Percentiles rank a stretch among this genome's conserved stretches.
These are phyloP conservation scores for Sinocyclocheilus rhinocerous DNA, from an alignment of 2,113 vertebrate genomes.

Conservation along the genomic window DNA sequence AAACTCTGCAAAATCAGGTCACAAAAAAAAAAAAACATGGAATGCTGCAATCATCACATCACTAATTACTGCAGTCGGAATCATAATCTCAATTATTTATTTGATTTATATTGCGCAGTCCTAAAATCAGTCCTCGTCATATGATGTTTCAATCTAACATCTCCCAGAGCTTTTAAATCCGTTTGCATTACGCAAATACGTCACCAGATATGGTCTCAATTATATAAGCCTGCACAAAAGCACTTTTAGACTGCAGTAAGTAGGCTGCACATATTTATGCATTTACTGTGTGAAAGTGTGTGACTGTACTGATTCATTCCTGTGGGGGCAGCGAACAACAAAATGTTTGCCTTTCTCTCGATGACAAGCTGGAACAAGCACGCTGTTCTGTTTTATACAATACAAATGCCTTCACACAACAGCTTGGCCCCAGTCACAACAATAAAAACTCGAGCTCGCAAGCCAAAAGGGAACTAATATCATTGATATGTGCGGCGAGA, in stretches of 20 bases:
- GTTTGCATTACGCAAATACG: constrained; percentile 33
- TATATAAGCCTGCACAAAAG: constrained; percentile 66
- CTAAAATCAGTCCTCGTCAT: background rate
- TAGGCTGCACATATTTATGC: constrained; percentile 37
- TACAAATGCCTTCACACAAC: constrained; percentile 58
- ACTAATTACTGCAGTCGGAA: background rate
- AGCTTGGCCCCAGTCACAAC: constrained; percentile 16
- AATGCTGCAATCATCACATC: background rate
- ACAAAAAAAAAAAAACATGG: background rate
- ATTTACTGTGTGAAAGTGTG: constrained; percentile 34
- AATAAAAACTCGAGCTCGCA: constrained; percentile 1
- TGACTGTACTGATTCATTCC: constrained; percentile 57
- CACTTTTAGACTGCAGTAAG: constrained; percentile 52
- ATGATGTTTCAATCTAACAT: constrained; percentile 63
- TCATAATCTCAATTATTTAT: background rate
- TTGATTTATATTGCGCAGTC: background rate
- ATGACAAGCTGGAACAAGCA: constrained; percentile 66
- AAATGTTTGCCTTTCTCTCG: constrained; percentile 35
- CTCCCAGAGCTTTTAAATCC: constrained; percentile 63
- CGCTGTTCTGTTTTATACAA: constrained; percentile 67
- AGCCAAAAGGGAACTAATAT: constrained; percentile 42
- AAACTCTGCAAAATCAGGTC: constrained; percentile 5
- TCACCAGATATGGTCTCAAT: constrained; percentile 69
- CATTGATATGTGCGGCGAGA: constrained; percentile 36
- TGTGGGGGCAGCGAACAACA: constrained; percentile 63